phyloP scores from a whole-genome alignment of 2,888 invertebrate species.

The Teleogryllus oceanicus region DNA sequence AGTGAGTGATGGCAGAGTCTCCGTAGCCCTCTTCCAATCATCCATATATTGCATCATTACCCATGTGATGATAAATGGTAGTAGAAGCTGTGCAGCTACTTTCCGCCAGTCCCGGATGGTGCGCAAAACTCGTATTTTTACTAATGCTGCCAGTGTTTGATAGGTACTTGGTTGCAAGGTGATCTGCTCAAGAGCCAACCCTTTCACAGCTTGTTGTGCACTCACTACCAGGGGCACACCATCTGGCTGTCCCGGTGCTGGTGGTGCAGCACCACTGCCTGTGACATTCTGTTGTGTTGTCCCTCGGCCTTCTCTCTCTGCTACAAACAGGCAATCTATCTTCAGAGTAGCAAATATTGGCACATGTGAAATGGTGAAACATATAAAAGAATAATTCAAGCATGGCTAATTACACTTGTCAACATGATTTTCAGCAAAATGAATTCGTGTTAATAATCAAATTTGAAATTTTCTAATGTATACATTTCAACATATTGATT shows the following conservation, averaged over 20 bases:
- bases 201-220: neutral
- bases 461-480: too few species aligned
- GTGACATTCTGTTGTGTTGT: too few species aligned
- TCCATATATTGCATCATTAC: neutral
- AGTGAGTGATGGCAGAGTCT: neutral
- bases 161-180: conserved; percentile 54
- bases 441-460: too few species aligned
- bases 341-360: too few species aligned
- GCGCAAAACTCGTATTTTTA: conserved; percentile 62
- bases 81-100: neutral
- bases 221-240: neutral
- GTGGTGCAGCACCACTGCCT: neutral
- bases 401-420: too few species aligned
- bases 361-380: too few species aligned
- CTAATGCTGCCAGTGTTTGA: conserved; percentile 64
- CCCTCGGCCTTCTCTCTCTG: too few species aligned
- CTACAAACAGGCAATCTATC: too few species aligned
- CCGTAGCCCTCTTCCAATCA: neutral
- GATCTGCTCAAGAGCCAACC: neutral
- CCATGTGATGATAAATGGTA: conserved; percentile 1
- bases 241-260: neutral
- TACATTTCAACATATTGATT: too few species aligned
- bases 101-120: neutral
- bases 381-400: too few species aligned
- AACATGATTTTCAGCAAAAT: too few species aligned